These are phyloP conservation scores for Cinclus mexicanus DNA, from an alignment of 2,113 vertebrate genomes.

Conservation along the genomic window DNA sequence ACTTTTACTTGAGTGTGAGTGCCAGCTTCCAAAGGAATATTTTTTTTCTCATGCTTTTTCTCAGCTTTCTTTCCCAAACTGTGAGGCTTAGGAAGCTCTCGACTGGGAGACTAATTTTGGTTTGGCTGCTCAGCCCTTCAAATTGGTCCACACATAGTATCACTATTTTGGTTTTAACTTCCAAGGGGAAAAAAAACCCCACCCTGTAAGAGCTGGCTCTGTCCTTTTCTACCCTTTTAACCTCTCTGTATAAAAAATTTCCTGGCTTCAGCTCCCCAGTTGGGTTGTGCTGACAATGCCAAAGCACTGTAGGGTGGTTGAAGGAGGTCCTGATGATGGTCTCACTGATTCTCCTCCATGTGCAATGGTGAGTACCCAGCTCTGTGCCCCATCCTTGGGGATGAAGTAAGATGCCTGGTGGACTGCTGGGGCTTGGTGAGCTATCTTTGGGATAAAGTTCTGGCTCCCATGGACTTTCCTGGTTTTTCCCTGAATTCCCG, in stretches of 20 bases:
- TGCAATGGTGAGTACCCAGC: rapidly evolving
- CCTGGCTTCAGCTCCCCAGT: neutral
- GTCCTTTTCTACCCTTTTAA: conserved; percentile 44
- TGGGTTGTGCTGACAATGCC: neutral
- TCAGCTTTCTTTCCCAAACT: conserved; percentile 71
- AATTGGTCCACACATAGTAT: conserved; percentile 85
- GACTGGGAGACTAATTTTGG: conserved; percentile 84
- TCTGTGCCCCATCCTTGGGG: neutral
- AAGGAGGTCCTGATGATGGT: neutral
- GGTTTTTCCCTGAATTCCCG: neutral
- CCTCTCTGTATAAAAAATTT: neutral
- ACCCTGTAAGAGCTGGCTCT: conserved; percentile 19
- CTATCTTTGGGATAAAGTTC: neutral
- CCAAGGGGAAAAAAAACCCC: conserved; percentile 52
- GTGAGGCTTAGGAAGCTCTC: conserved; percentile 83
- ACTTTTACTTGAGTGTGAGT: conserved; percentile 56
- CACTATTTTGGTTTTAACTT: conserved; percentile 89
- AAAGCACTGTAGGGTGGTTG: neutral
- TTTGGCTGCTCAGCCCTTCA: conserved; percentile 79
- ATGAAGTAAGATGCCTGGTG: neutral
- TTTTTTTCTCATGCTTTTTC: conserved; percentile 50
- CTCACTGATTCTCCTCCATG: neutral
- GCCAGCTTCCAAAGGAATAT: conserved; percentile 57
- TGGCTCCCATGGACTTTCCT: neutral
- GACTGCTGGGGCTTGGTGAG: neutral